Percentiles rank a stretch among this genome's conserved stretches.
phyloP scores from a whole-genome alignment of 2,113 vertebrate genomes.

The Panthera leo region DNA sequence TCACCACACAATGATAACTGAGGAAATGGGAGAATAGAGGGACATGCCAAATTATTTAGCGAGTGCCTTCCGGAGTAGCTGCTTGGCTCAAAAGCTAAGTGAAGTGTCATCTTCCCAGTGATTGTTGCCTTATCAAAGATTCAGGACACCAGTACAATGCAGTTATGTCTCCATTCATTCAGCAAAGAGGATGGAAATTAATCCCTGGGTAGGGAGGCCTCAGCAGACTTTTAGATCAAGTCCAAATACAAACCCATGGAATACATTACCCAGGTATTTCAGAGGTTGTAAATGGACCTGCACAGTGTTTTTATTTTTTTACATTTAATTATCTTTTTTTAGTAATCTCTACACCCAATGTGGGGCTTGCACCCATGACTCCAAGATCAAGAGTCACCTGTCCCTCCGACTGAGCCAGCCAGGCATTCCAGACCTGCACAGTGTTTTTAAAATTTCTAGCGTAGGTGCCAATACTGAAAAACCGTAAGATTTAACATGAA shows the following conservation, averaged over 20 bases:
- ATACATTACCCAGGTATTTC: background rate
- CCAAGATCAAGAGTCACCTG: background rate
- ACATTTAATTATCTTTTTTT: background rate
- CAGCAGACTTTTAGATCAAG: background rate
- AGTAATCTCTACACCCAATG: background rate
- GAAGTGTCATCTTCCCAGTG: background rate
- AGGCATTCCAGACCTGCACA: background rate
- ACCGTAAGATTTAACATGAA: background rate
- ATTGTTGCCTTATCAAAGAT: background rate
- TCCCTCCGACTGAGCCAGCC: background rate
- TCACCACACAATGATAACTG: background rate
- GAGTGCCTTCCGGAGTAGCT: background rate
- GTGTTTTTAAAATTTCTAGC: background rate
- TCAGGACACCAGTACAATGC: background rate
- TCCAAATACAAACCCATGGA: background rate
- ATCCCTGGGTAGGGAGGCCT: background rate
- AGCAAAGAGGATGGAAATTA: background rate
- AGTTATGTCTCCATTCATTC: background rate
- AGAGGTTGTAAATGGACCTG: background rate
- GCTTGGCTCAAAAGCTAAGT: background rate
- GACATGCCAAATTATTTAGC: background rate
- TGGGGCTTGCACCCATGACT: background rate
- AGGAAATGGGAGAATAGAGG: background rate
- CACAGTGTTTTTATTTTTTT: background rate
- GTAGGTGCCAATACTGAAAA: background rate